These are phyloP conservation scores for Tinamus guttatus DNA, from an alignment of 2,113 vertebrate genomes.

Conservation along the genomic window DNA sequence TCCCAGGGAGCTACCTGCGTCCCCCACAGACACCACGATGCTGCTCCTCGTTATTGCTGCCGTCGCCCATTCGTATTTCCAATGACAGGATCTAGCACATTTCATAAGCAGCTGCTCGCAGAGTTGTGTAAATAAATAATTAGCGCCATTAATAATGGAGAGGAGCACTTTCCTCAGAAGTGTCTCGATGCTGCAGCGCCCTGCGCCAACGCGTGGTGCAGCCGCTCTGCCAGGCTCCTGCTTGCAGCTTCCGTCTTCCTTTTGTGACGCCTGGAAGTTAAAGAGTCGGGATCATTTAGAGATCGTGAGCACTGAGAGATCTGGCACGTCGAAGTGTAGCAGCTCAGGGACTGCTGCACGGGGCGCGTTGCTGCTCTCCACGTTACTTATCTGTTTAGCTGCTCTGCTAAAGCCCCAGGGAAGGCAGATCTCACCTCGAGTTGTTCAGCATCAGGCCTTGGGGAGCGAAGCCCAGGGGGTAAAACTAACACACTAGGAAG, in stretches of 20 bases:
- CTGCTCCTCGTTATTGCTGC: not conserved
- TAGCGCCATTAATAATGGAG: slow-evolving; percentile 43
- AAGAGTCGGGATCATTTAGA: rapidly evolving
- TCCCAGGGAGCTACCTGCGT: not conserved
- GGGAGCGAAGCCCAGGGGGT: not conserved
- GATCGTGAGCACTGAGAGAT: rapidly evolving
- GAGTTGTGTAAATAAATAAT: slow-evolving; percentile 59
- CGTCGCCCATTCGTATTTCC: not conserved
- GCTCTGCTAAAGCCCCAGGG: not conserved
- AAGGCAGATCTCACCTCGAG: not conserved
- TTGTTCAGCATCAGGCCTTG: not conserved
- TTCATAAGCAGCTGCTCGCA: not conserved
- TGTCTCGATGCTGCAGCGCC: not conserved
- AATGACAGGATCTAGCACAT: not conserved
- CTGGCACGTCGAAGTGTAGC: not conserved
- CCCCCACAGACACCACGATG: rapidly evolving
- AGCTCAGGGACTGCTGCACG: not conserved
- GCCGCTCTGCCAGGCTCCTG: not conserved
- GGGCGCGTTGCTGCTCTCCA: not conserved
- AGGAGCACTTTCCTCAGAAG: not conserved
- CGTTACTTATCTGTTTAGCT: not conserved
- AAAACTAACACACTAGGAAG: not conserved
- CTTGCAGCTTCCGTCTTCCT: not conserved
- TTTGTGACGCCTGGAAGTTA: not conserved
- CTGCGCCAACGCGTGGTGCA: rapidly evolving